Conservation (phyloP, 1,140 invertebrate species). For the Bombus balteatus region DNA sequence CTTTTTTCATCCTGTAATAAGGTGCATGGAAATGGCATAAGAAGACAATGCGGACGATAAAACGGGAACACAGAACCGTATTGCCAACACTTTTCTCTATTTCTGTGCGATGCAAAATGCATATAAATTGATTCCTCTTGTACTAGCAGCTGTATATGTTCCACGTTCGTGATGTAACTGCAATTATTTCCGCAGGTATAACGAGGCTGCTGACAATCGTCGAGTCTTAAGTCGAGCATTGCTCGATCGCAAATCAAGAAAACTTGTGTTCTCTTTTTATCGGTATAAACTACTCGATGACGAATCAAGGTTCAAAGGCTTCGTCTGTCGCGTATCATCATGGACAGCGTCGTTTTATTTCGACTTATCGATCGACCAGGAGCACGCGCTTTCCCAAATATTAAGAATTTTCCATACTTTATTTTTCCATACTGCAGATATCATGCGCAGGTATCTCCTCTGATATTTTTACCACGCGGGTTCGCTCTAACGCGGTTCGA, state of each 20-base stretch:
- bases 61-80: not conserved
- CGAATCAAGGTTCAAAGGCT: slow-evolving; percentile 32
- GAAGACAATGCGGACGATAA: not conserved
- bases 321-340: not conserved
- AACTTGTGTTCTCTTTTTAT: slow-evolving; percentile 22
- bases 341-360: not conserved
- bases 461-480: no score
- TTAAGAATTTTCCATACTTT: no score
- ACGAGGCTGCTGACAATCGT: not conserved
- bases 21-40: not conserved
- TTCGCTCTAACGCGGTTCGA: no score
- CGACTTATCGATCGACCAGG: no score
- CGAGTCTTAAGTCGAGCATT: not conserved
- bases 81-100: not conserved
- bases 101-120: no score
- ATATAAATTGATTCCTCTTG: not conserved
- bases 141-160: not conserved
- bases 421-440: no score
- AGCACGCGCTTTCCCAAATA: no score
- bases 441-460: no score
- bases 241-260: not conserved
- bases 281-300: slow-evolving; percentile 17
- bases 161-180: not conserved
- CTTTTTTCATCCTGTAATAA: not conserved
- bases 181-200: slow-evolving; percentile 20